Base-by-base conservation (phyloP, 2,113 vertebrate species). In the Calyptomena viridis region DNA sequence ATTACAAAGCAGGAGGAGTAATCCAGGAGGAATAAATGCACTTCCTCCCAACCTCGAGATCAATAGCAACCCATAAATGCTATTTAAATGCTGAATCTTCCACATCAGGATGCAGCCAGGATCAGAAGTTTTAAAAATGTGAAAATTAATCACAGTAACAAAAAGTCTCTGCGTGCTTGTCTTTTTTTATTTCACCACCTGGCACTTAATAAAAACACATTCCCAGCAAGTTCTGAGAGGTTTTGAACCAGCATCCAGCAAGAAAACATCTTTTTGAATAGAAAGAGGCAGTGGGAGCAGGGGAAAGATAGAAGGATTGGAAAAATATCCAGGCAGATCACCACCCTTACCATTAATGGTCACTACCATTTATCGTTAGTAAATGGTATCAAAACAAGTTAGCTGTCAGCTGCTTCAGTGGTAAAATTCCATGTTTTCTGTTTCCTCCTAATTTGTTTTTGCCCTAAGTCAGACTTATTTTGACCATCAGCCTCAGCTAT, bases 91-190 rank as follows among this genome's bases (percentile, higher is more conserved):
- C 66, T 82, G 84, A 81, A 91, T 92, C 63, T 79, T 94, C 90
- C 72, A 53, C 64, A 64, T 95, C 79, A 31, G 91, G 93, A 94
- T 87, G 91, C 88, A 37, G 87, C 64, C 56, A 2, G 33, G 44
- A 92, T 90, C 91, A 84, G 85, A 82, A 95, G 58, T 21, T 37
- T 60, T 42, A 62, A 93, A 87, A 95, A 87, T 14, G 52, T 77
- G 93, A 95, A 95, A 96, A 96, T 97, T 96, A 96, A 95, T 96
- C 94, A 94, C 27, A 30, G 83, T 42, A 95, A 92, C 93, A 95
- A 87, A 97, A 97, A 84, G 91, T 95, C 94, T 97, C 96, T 91
- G 78, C 91, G 87, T 49, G 27, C 89, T 91, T 94, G 77, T 93
- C 91, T 95, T 97, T 95, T 84, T 97, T 94, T 91, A 91, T 95